Percentiles rank a stretch among this genome's conserved stretches.
Conservation (phyloP, 2,888 invertebrate species). For the Tanypteryx hageni region DNA sequence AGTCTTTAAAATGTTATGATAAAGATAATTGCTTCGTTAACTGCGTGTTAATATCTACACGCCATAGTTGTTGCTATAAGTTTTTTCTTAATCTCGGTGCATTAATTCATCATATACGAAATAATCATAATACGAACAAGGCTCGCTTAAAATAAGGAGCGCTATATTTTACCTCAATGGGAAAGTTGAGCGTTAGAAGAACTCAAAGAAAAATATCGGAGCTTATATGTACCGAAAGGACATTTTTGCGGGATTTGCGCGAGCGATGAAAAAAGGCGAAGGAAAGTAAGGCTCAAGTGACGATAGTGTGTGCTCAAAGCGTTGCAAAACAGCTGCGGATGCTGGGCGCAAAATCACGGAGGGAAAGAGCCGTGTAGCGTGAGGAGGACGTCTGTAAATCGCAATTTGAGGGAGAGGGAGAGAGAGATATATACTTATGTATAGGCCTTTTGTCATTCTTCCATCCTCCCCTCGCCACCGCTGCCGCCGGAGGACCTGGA, state of each 20-base stretch:
- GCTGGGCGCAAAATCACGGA: constrained; percentile 25
- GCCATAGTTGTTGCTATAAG: too few species aligned
- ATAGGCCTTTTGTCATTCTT: background rate
- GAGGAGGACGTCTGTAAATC: constrained; percentile 53
- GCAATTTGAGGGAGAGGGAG: background rate
- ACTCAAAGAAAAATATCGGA: too few species aligned
- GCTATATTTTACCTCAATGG: background rate
- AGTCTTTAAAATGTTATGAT: too few species aligned
- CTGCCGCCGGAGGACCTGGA: background rate
- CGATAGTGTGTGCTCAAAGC: background rate
- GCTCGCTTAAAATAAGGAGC: background rate
- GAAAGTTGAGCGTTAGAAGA: too few species aligned
- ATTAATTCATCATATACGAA: background rate
- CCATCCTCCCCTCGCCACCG: background rate
- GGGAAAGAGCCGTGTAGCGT: constrained; percentile 10
- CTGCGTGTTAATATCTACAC: too few species aligned
- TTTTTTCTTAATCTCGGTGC: too few species aligned
- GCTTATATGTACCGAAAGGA: background rate
- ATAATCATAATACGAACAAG: background rate
- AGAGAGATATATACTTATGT: too few species aligned
- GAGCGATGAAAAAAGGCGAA: background rate
- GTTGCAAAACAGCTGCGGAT: background rate
- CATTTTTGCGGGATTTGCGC: background rate
- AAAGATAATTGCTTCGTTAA: too few species aligned
- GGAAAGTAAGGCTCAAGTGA: background rate